Evolutionary conservation across 2,113 vertebrate species (phyloP).

Genomic region (Pteropus alecto): DNA sequence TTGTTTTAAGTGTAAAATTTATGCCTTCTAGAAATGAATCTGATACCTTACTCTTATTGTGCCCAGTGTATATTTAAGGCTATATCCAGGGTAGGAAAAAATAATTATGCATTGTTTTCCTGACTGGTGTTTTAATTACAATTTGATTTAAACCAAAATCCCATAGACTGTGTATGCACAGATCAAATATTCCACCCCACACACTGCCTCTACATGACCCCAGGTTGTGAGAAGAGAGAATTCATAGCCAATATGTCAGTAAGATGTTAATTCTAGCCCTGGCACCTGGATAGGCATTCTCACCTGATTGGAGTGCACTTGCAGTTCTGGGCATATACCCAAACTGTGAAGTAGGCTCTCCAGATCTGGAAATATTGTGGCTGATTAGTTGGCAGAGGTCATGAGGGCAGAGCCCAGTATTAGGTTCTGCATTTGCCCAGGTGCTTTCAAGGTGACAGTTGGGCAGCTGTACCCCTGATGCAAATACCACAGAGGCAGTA

Average conservation of each 20-base stretch:
- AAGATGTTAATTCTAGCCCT: constrained; percentile 52
- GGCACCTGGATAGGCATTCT: constrained; percentile 48
- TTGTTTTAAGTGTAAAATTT: constrained; percentile 57
- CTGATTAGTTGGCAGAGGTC: constrained; percentile 58
- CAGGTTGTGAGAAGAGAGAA: constrained; percentile 50
- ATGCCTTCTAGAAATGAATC: constrained; percentile 47
- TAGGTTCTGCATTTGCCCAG: constrained; percentile 43
- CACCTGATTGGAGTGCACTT: constrained; percentile 27
- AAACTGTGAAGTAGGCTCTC: not conserved
- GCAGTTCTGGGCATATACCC: constrained; percentile 43
- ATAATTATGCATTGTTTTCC: constrained; percentile 52
- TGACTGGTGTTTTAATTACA: constrained; percentile 60
- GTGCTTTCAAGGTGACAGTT: constrained; percentile 31
- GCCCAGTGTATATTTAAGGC: constrained; percentile 40
- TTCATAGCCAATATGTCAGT: constrained; percentile 55
- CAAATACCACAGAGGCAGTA: not conserved
- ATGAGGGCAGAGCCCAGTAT: not conserved
- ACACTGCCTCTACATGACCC: constrained; percentile 35
- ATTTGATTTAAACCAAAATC: constrained; percentile 66
- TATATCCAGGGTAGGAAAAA: constrained; percentile 32
- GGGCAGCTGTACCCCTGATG: not conserved
- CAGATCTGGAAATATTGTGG: constrained; percentile 54
- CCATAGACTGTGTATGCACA: not conserved
- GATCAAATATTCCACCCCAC: constrained; percentile 41
- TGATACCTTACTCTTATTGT: constrained; percentile 2